Evolutionary conservation across 2,113 vertebrate genomes (phyloP).

Genomic region (Daphoenositta chrysoptera): DNA sequence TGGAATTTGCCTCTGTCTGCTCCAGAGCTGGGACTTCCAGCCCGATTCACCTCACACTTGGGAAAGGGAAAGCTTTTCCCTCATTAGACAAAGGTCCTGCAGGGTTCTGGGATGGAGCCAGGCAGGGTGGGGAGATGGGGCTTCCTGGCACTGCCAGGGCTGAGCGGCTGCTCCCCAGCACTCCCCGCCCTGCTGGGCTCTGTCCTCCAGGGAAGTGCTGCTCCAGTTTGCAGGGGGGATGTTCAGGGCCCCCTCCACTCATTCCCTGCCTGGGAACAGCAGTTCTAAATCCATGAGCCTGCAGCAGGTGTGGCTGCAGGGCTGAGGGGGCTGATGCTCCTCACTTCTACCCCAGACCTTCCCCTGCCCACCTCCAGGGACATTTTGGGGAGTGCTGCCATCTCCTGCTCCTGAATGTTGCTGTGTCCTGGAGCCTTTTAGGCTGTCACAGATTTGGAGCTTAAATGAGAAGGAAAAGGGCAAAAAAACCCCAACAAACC

Average conservation of each 20-base stretch:
- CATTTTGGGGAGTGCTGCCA: background rate
- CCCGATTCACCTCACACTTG: background rate
- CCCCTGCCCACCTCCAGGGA: background rate
- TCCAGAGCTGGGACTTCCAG: background rate
- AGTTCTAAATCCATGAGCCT: background rate
- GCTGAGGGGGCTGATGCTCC: background rate
- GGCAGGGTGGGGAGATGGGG: background rate
- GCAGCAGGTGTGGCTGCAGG: background rate
- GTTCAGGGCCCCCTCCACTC: accelerated
- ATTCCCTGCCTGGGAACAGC: background rate
- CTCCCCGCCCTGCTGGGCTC: background rate
- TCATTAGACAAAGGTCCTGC: background rate
- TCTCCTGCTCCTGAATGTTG: background rate
- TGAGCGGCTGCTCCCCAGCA: background rate
- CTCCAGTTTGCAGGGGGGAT: background rate
- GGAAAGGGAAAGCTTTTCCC: background rate
- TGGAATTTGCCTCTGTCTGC: background rate
- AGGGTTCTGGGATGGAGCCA: background rate
- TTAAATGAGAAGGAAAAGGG: background rate
- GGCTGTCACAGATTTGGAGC: background rate
- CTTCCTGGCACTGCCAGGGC: background rate
- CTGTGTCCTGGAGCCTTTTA: background rate
- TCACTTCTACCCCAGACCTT: accelerated
- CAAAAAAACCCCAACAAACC: accelerated
- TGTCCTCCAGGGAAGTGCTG: background rate